A percentile compares a stretch with the other conserved stretches of the same genome.
Evolutionary conservation across 2,888 invertebrate genomes (phyloP).

Genomic region (Lycia hirtaria): DNA sequence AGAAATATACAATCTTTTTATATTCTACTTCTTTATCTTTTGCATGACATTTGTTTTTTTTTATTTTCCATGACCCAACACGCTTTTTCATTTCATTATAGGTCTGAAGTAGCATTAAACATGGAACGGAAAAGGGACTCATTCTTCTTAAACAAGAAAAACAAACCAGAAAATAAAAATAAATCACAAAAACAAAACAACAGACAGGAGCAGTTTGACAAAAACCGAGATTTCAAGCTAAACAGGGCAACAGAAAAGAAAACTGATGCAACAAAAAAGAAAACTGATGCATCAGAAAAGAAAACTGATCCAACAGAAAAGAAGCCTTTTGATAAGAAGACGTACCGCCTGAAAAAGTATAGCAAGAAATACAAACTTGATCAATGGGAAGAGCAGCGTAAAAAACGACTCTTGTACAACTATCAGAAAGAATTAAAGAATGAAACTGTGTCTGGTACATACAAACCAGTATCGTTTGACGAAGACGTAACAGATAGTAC

Average conservation of each 20-base stretch:
- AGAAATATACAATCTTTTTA: background rate
- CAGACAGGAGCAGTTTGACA: constrained; percentile 63
- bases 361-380: constrained; percentile 89
- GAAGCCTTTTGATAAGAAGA: constrained; percentile 88
- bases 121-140: constrained; percentile 73
- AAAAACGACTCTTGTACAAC: constrained; percentile 82
- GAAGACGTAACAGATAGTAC: constrained; percentile 65
- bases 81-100: constrained; percentile 82
- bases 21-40: background rate
- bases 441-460: constrained; percentile 70
- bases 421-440: constrained; percentile 85
- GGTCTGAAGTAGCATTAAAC: constrained; percentile 59
- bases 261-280: constrained; percentile 27
- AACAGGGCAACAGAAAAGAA: constrained; percentile 26
- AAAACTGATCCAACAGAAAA: constrained; percentile 67
- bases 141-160: constrained; percentile 68
- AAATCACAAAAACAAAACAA: constrained; percentile 42
- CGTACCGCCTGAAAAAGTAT: constrained; percentile 88
- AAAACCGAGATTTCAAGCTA: constrained; percentile 50
- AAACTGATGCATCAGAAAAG: constrained; percentile 52
- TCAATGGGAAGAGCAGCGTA: constrained; percentile 88
- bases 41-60: constrained; percentile 30
- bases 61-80: constrained; percentile 67
- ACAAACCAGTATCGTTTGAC: constrained; percentile 82
- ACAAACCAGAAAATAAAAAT: constrained; percentile 27